Conservation (phyloP, 2,797 vertebrate species). For the Acridotheres tristis region DNA sequence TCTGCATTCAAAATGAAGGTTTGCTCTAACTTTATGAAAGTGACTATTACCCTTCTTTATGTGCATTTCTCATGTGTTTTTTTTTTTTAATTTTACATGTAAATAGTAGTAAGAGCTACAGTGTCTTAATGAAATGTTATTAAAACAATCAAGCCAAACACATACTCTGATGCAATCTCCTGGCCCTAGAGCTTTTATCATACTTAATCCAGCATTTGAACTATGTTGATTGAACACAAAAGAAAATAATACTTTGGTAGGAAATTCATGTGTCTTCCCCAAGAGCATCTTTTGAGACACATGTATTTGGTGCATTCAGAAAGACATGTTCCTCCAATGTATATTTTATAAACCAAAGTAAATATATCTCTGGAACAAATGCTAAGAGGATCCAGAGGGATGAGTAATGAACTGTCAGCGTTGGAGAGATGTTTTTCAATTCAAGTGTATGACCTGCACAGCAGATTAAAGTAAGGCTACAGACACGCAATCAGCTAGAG, state of each 20-base stretch:
- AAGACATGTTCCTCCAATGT: background rate
- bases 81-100: background rate
- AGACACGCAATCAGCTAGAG: background rate
- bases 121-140: background rate
- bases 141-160: background rate
- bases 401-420: background rate
- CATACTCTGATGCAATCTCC: background rate
- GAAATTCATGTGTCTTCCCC: background rate
- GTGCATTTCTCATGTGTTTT: background rate
- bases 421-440: background rate
- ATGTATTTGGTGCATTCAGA: background rate
- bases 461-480: background rate
- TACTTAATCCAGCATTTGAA: background rate
- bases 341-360: background rate
- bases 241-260: background rate
- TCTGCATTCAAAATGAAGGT: background rate
- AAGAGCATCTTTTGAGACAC: background rate
- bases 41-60: background rate
- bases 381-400: background rate
- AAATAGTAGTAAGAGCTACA: background rate
- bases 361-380: background rate
- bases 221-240: rapidly evolving
- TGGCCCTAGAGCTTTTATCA: background rate
- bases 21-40: background rate
- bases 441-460: background rate